A percentile compares a stretch with the other conserved stretches of the same genome.
These are phyloP conservation scores for Drosophila atripex DNA, from an alignment of 2,888 invertebrate genomes.

Conservation along the genomic window DNA sequence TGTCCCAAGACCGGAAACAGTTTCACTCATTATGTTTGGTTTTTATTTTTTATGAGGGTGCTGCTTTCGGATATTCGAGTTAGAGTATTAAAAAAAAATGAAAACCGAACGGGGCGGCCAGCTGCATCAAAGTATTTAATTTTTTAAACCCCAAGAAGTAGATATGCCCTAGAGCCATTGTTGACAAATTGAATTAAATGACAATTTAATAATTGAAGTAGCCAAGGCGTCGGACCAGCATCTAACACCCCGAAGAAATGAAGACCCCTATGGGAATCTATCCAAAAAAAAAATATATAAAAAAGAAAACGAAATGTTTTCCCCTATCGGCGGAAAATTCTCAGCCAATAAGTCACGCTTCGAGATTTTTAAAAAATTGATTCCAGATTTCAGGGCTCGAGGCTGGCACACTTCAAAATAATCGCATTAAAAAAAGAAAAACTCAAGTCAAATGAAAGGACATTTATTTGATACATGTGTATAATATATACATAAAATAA, in stretches of 20 bases:
- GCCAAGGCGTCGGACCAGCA: slow-evolving; percentile 74
- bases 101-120: slow-evolving; percentile 22
- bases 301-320: slow-evolving; percentile 49
- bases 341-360: slow-evolving; percentile 61
- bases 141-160: slow-evolving; percentile 16
- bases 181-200: slow-evolving; percentile 73
- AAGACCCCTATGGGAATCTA: slow-evolving; percentile 59
- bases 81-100: slow-evolving; percentile 11
- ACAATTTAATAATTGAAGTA: slow-evolving; percentile 62
- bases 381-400: slow-evolving; percentile 15
- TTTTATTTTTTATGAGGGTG: slow-evolving; percentile 68
- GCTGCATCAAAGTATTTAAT: slow-evolving; percentile 37
- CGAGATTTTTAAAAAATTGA: slow-evolving; percentile 23
- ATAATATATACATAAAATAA: slow-evolving; percentile 54
- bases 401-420: slow-evolving; percentile 51
- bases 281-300: neutral
- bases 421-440: slow-evolving; percentile 13
- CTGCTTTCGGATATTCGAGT: slow-evolving; percentile 13
- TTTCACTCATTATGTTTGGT: slow-evolving; percentile 28
- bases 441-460: slow-evolving; percentile 40
- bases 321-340: slow-evolving; percentile 57
- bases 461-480: slow-evolving; percentile 49
- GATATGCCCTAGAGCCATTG: slow-evolving; percentile 44
- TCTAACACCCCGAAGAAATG: slow-evolving; percentile 29
- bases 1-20: slow-evolving; percentile 56